A percentile compares a stretch with the other conserved stretches of the same genome.
These are phyloP conservation scores for Notocelia uddmanniana DNA, from an alignment of 2,888 invertebrate species.

Conservation along the genomic window DNA sequence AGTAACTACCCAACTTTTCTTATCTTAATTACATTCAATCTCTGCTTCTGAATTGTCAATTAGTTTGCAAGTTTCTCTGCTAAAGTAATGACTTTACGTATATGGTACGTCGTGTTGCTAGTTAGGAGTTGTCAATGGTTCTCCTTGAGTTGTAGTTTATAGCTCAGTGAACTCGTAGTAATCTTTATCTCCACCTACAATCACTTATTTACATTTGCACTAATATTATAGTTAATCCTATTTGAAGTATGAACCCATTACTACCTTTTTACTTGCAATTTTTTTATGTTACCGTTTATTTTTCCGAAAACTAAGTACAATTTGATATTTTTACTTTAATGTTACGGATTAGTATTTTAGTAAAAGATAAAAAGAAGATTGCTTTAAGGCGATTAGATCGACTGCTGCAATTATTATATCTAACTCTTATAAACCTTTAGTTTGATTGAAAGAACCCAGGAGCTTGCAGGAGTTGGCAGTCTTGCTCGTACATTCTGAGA, in stretches of 20 bases:
- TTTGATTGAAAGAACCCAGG: too few species aligned
- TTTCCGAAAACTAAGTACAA: too few species aligned
- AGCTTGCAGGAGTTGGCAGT: too few species aligned
- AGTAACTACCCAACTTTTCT: conserved; percentile 6
- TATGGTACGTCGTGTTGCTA: not conserved
- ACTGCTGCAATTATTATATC: too few species aligned
- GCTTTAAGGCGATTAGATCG: too few species aligned
- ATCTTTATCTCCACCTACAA: not conserved
- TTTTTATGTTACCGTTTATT: too few species aligned
- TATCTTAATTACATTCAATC: not conserved
- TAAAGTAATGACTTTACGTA: not conserved
- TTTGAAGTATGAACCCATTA: not conserved
- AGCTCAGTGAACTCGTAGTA: conserved; percentile 19
- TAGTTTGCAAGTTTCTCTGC: conserved; percentile 6
- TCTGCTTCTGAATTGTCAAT: not conserved
- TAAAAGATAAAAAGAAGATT: too few species aligned
- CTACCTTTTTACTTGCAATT: not conserved
- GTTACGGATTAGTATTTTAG: too few species aligned
- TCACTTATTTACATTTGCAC: conserved; percentile 5
- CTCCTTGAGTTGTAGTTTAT: conserved; percentile 15
- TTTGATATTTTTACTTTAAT: too few species aligned
- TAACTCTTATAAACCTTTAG: too few species aligned
- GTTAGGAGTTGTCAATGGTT: conserved; percentile 12
- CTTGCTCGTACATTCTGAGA: too few species aligned
- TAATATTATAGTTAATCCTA: not conserved